Conservation (phyloP, 2,888 invertebrate species). For the Bugulina stolonifera region DNA sequence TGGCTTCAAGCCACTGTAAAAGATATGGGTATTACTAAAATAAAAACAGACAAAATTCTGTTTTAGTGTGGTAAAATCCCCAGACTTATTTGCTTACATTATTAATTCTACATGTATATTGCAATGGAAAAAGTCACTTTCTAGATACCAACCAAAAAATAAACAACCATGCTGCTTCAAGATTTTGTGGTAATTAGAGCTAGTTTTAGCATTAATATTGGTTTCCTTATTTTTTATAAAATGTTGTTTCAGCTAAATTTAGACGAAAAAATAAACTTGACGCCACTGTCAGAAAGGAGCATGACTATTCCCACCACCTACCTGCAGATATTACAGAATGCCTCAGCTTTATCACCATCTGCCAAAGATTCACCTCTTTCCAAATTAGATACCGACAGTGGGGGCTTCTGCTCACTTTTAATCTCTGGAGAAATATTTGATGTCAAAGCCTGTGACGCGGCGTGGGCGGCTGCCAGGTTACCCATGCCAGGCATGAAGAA, state of each 20-base stretch:
- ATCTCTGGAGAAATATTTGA: background rate
- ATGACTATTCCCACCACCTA: background rate
- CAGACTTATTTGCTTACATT: background rate
- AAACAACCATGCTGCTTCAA: no score
- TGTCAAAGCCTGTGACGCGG: background rate
- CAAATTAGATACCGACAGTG: background rate
- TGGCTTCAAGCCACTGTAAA: background rate
- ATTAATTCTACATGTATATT: background rate
- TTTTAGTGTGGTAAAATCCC: background rate
- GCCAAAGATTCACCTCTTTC: constrained; percentile 18
- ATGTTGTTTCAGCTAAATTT: background rate
- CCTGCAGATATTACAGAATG: constrained; percentile 17
- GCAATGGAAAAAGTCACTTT: background rate
- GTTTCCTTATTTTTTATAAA: no score
- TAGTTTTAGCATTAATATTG: no score
- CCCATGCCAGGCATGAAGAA: constrained; percentile 34
- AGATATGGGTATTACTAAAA: background rate
- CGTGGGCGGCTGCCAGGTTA: constrained; percentile 28
- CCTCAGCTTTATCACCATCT: constrained; percentile 10
- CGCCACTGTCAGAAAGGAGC: background rate
- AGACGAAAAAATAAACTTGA: background rate
- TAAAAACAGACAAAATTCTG: background rate
- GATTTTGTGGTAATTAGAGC: no score
- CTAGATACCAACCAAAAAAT: background rate
- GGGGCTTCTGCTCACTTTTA: background rate